Evolutionary conservation across 2,113 vertebrate genomes (phyloP).

Genomic region (Larimichthys polyactis): DNA sequence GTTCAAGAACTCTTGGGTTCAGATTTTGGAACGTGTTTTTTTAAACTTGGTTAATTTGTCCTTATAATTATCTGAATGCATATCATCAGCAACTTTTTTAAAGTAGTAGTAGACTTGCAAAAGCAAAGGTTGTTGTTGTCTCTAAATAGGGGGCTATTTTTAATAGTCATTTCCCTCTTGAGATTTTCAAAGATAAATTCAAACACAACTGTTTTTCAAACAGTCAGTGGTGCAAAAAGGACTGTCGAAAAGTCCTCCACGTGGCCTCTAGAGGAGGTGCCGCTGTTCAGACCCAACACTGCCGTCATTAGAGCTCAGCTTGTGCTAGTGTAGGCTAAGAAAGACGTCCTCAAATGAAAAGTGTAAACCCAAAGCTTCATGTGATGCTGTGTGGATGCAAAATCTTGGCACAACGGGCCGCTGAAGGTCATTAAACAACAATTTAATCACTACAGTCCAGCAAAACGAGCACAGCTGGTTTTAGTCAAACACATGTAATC

Average conservation of each 20-base stretch:
- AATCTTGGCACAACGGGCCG: neutral
- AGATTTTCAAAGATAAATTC: neutral
- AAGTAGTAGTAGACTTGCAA: neutral
- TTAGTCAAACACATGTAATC: neutral
- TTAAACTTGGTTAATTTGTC: neutral
- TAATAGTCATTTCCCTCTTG: neutral
- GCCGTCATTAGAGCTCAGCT: neutral
- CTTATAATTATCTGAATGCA: neutral
- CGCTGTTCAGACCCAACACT: too few relatives aligned
- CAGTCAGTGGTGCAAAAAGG: neutral
- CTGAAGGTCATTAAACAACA: conserved; percentile 74
- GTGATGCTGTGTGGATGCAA: neutral
- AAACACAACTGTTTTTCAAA: neutral
- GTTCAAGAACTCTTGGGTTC: neutral
- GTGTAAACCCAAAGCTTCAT: neutral
- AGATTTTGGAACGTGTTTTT: neutral
- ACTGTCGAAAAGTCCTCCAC: neutral
- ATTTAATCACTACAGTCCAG: conserved; percentile 81
- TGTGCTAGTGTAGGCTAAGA: neutral
- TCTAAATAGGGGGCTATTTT: too few relatives aligned
- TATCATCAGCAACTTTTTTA: neutral
- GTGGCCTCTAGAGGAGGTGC: too few relatives aligned
- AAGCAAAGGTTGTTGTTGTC: neutral
- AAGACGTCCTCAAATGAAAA: neutral
- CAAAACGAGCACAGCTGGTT: conserved; percentile 71